Evolutionary conservation across 2,113 vertebrate genomes (phyloP).

Genomic region (Pithys albifrons): DNA sequence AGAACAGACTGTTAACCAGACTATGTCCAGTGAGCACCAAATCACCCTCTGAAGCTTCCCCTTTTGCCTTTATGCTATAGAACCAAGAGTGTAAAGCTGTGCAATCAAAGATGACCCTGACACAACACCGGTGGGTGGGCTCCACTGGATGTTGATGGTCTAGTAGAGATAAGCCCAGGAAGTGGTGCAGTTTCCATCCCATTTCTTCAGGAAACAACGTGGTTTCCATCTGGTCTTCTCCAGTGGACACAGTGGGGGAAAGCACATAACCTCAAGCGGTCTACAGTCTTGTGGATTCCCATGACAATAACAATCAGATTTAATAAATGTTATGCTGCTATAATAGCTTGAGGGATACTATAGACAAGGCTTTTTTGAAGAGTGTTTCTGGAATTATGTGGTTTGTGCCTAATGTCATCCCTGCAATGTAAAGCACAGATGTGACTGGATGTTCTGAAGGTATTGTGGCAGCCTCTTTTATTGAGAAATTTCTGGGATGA

Average conservation of each 20-base stretch:
- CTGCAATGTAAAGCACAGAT: neutral
- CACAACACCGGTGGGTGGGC: fast-evolving
- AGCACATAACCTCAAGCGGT: fast-evolving
- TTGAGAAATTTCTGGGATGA: neutral
- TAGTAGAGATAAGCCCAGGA: neutral
- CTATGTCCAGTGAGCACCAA: fast-evolving
- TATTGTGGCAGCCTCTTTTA: neutral
- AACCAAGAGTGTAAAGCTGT: neutral
- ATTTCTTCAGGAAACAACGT: neutral
- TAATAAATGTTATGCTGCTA: neutral
- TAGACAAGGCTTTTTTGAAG: neutral
- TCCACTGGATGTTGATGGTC: neutral
- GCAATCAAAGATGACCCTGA: neutral
- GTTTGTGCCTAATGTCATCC: neutral
- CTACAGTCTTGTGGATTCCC: neutral
- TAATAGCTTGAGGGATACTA: neutral
- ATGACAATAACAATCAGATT: neutral
- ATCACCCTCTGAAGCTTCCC: neutral
- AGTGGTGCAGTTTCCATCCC: fast-evolving
- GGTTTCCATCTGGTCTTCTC: neutral
- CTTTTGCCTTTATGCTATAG: neutral
- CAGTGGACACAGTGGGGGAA: neutral
- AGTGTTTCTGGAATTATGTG: neutral
- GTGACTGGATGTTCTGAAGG: neutral
- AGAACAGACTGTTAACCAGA: neutral